Conservation (phyloP, 2,113 vertebrate genomes). For the Sitta europaea region DNA sequence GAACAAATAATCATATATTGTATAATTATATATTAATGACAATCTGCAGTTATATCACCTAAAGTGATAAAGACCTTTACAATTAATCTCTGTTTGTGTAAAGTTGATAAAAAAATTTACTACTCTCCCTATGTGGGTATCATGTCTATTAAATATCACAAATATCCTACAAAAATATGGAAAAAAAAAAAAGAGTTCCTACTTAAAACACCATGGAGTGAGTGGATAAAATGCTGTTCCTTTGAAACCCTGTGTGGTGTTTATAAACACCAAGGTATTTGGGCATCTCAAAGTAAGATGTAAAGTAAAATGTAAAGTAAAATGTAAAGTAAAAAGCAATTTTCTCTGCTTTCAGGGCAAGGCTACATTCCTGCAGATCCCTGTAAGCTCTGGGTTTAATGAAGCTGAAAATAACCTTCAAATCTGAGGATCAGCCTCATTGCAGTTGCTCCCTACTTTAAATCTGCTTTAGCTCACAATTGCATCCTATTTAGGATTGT, state of each 20-base stretch:
- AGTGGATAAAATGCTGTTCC: neutral
- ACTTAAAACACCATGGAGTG: neutral
- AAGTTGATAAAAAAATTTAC: neutral
- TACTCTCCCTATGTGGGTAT: rapidly evolving
- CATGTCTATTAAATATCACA: neutral
- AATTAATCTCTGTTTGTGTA: neutral
- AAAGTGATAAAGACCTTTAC: neutral
- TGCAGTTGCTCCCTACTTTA: neutral
- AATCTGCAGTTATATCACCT: neutral
- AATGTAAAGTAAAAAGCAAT: too few species aligned
- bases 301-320: too few species aligned
- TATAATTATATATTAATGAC: neutral
- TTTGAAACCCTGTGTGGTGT: neutral
- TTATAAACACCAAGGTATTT: neutral
- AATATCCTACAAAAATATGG: neutral
- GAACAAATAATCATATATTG: neutral
- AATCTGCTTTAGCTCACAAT: neutral
- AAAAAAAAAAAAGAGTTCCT: neutral
- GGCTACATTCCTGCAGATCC: neutral
- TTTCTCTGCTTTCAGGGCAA: neutral
- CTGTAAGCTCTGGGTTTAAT: neutral
- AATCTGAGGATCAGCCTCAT: neutral
- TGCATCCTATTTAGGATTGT: neutral
- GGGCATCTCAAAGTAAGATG: neutral
- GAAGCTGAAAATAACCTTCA: neutral